These are phyloP conservation scores for Neria commutata DNA, from an alignment of 2,888 invertebrate species.

Conservation along the genomic window DNA sequence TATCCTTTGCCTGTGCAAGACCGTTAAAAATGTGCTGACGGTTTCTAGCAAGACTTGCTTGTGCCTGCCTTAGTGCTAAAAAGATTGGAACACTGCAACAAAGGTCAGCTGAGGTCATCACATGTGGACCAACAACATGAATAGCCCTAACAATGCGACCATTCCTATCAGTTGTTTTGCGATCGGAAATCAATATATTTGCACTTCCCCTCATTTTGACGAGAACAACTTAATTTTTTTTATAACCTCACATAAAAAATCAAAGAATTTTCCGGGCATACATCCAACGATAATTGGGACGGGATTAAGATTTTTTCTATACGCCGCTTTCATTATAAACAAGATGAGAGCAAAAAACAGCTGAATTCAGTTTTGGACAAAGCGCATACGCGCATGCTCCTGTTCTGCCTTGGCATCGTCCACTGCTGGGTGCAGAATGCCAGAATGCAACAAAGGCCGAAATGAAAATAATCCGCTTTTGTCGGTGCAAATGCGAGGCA, in stretches of 20 bases:
- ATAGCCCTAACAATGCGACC: not conserved
- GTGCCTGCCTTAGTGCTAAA: too few relatives aligned
- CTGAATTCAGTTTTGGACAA: not conserved
- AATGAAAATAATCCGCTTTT: slow-evolving; percentile 56
- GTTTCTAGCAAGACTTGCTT: too few relatives aligned
- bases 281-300: slow-evolving; percentile 3
- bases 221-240: not conserved
- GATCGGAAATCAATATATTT: slow-evolving; percentile 12
- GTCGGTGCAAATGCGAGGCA: slow-evolving; percentile 42
- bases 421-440: not conserved
- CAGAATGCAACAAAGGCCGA: not conserved
- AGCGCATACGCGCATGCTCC: not conserved
- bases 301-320: slow-evolving; percentile 9
- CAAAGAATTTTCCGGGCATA: not conserved
- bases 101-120: slow-evolving; percentile 4
- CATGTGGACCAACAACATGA: not conserved
- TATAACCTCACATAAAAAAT: not conserved
- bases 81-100: not conserved
- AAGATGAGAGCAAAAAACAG: not conserved
- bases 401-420: not conserved
- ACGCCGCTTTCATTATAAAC: not conserved
- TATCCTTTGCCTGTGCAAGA: too few relatives aligned
- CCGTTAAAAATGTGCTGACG: too few relatives aligned
- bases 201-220: not conserved
- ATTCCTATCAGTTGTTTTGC: not conserved